These are phyloP conservation scores for Macroramphosus scolopax DNA, from an alignment of 2,797 vertebrate genomes.

Conservation along the genomic window DNA sequence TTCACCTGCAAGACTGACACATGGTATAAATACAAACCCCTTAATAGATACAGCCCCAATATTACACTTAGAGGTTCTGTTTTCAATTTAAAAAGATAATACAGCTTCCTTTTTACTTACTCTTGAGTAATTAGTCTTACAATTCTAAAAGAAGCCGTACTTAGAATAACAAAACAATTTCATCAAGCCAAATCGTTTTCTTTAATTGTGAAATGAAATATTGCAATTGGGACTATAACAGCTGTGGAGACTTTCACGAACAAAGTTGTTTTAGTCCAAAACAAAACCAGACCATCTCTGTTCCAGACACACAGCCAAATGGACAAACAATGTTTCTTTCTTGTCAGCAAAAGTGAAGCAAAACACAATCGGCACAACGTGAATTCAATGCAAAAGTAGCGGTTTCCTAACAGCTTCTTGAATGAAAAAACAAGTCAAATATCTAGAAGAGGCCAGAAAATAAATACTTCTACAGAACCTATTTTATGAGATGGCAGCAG, in stretches of 20 bases:
- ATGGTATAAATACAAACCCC: slow-evolving; percentile 76
- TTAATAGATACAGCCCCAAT: background rate
- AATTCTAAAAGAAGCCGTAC: no score
- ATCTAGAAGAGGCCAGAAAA: background rate
- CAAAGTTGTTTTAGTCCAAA: background rate
- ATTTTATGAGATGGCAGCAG: no score
- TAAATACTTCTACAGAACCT: no score
- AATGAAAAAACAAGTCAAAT: slow-evolving; percentile 3
- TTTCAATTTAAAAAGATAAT: background rate
- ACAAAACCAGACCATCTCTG: slow-evolving; percentile 24
- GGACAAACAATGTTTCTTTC: background rate
- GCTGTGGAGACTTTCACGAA: slow-evolving; percentile 11
- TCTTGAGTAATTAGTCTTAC: no score
- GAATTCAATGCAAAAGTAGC: no score
- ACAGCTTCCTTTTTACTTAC: no score
- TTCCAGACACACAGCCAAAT: slow-evolving; percentile 6
- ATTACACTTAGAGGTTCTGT: background rate
- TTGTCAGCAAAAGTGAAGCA: background rate
- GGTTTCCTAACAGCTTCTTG: no score
- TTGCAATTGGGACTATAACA: no score
- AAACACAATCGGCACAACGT: background rate
- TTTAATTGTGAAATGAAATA: no score
- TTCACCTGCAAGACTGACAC: slow-evolving; percentile 95
- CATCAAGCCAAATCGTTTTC: no score
- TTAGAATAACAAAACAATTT: no score